Percentiles rank a stretch among this genome's conserved stretches.
These are phyloP conservation scores for Apamea crenata DNA, from an alignment of 2,888 invertebrate species.

Conservation along the genomic window DNA sequence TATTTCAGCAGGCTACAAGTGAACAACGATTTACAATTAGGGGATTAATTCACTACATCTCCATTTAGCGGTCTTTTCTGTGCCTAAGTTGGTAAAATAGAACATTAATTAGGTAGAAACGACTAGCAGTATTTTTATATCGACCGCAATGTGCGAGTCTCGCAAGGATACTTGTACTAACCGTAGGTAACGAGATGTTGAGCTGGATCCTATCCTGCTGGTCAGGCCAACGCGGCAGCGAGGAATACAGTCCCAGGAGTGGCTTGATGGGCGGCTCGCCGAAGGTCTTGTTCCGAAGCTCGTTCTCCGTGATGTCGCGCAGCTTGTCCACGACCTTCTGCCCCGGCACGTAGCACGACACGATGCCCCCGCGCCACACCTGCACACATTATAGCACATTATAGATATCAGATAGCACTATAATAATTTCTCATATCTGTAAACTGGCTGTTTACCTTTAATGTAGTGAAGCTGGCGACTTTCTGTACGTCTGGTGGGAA, in stretches of 20 bases:
- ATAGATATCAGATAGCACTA: not conserved
- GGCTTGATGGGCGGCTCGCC: constrained; percentile 90
- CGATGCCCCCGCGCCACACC: constrained; percentile 87
- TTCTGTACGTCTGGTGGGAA: constrained; percentile 94
- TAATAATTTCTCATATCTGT: not conserved
- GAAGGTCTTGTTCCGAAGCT: constrained; percentile 85
- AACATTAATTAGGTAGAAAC: not conserved
- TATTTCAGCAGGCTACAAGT: not conserved
- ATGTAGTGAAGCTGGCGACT: constrained; percentile 94
- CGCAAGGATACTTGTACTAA: constrained; percentile 51
- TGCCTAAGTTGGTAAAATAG: not conserved
- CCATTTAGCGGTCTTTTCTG: not conserved
- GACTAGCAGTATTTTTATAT: not conserved
- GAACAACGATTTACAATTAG: not conserved
- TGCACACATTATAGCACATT: constrained; percentile 51
- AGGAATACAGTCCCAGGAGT: constrained; percentile 90
- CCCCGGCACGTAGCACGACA: constrained; percentile 89
- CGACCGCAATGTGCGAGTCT: not conserved
- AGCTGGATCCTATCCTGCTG: constrained; percentile 87
- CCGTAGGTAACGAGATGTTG: constrained; percentile 91
- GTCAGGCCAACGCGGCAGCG: constrained; percentile 88
- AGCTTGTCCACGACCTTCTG: constrained; percentile 83
- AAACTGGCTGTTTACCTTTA: constrained; percentile 91
- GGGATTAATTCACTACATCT: not conserved
- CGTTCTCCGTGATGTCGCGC: constrained; percentile 83